A percentile compares a stretch with the other conserved stretches of the same genome.
These are phyloP conservation scores for Anhinga rufa DNA, from an alignment of 2,113 vertebrate genomes.

Conservation along the genomic window DNA sequence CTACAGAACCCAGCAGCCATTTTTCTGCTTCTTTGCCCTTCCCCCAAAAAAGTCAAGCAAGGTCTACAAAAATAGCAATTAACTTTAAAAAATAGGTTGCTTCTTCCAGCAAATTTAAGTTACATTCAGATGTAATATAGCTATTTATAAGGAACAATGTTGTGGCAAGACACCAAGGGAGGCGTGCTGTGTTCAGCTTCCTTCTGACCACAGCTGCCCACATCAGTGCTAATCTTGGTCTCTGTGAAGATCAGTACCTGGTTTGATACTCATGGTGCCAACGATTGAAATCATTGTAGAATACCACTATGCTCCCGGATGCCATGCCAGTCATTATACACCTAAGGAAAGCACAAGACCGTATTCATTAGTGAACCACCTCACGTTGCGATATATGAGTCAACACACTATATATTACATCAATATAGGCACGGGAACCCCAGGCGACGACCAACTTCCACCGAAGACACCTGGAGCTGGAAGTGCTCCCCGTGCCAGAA, in stretches of 20 bases:
- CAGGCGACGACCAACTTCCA: rapidly evolving
- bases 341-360: slow-evolving; percentile 65
- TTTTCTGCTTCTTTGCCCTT: slow-evolving; percentile 69
- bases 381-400: rapidly evolving
- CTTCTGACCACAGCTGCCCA: background rate
- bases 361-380: background rate
- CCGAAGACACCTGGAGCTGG: background rate
- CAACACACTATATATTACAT: background rate
- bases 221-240: background rate
- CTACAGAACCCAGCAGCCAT: slow-evolving; percentile 84
- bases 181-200: background rate
- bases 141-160: slow-evolving; percentile 21
- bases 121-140: slow-evolving; percentile 82
- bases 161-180: background rate
- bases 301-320: slow-evolving; percentile 96
- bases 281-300: slow-evolving; percentile 98
- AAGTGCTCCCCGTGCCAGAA: background rate
- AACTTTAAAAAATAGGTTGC: slow-evolving; percentile 94
- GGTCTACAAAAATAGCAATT: slow-evolving; percentile 99
- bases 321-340: slow-evolving; percentile 98
- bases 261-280: slow-evolving; percentile 99
- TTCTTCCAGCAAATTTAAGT: slow-evolving; percentile 80
- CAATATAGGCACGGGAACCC: background rate
- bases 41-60: slow-evolving; percentile 75
- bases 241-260: slow-evolving; percentile 81